A percentile compares a stretch with the other conserved stretches of the same genome.
These are phyloP conservation scores for Bombus polaris DNA, from an alignment of 1,140 invertebrate species.

Conservation along the genomic window DNA sequence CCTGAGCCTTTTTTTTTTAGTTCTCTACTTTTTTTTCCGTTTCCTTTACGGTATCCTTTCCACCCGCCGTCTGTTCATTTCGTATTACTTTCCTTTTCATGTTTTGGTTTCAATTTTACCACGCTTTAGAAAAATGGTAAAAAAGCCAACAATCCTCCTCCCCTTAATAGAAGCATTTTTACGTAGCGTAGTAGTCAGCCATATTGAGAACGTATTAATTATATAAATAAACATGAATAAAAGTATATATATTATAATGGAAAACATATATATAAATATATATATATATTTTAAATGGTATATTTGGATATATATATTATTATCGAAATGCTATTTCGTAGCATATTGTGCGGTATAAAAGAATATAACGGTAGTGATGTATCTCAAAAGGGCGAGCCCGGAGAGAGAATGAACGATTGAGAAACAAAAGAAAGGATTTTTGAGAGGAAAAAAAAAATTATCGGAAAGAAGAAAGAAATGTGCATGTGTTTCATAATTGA, in stretches of 20 bases:
- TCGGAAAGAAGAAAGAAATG: neutral
- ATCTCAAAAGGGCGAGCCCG: conserved; percentile 61
- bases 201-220: conserved; percentile 79
- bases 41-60: neutral
- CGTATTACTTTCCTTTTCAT: conserved; percentile 30
- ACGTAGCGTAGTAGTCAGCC: conserved; percentile 79
- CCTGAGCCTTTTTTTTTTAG: neutral
- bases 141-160: conserved; percentile 35
- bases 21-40: conserved; percentile 20
- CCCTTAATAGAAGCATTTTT: conserved; percentile 76
- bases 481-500: conserved; percentile 35
- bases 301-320: conserved; percentile 71
- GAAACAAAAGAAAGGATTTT: conserved; percentile 16
- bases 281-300: conserved; percentile 78
- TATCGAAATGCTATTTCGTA: conserved; percentile 70
- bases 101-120: conserved; percentile 60
- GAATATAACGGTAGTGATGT: conserved; percentile 61
- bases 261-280: conserved; percentile 71
- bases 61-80: conserved; percentile 31
- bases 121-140: conserved; percentile 66
- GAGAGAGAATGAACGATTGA: conserved; percentile 21
- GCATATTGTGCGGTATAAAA: conserved; percentile 52
- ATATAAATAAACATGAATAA: conserved; percentile 71
- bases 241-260: conserved; percentile 69
- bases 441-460: neutral